Base-by-base conservation (phyloP, 2,888 invertebrate species). In the Theristus sp. region DNA sequence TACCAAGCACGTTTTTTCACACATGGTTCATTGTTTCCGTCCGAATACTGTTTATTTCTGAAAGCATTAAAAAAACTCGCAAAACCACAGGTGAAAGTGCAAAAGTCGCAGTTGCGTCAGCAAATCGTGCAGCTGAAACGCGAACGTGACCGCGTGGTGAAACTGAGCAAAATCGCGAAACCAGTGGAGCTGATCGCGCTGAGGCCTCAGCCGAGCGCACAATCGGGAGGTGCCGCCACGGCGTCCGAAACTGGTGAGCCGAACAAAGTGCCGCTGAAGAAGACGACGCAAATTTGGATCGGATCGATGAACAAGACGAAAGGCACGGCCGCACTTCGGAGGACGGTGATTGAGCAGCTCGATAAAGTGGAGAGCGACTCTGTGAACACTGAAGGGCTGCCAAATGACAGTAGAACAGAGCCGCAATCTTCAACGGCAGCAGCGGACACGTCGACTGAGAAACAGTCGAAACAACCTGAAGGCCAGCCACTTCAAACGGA, bases 1-100 rank as follows among this genome's bases (percentile, higher is more conserved):
- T n/a, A n/a, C n/a, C n/a, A n/a, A n/a, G n/a, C n/a, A n/a, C n/a
- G n/a, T n/a, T n/a, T n/a, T n/a, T n/a, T n/a, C n/a, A n/a, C n/a
- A n/a, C n/a, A n/a, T n/a, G n/a, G n/a, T n/a, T n/a, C n/a, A n/a
- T n/a, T n/a, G n/a, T n/a, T n/a, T n/a, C n/a, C n/a, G n/a, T n/a
- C n/a, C n/a, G n/a, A n/a, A n/a, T n/a, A n/a, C n/a, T n/a, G n/a
- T n/a, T n/a, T n/a, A n/a, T n/a, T n/a, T n/a, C n/a, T n/a, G n/a
- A n/a, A n/a, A n/a, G n/a, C n/a, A n/a, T n/a, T n/a, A n/a, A n/a
- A n/a, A n/a, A n/a, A n/a, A n/a, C n/a, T n/a, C n/a, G n/a, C n/a
- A n/a, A n/a, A n/a, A n/a, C 6, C n/a, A 57, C 64, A 68, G 67
- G 65, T 65, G 13, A 68, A 67, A 64, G 64, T 64, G 54, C 65